Conservation (phyloP, 2,888 invertebrate genomes). For the Bugula neritina region DNA sequence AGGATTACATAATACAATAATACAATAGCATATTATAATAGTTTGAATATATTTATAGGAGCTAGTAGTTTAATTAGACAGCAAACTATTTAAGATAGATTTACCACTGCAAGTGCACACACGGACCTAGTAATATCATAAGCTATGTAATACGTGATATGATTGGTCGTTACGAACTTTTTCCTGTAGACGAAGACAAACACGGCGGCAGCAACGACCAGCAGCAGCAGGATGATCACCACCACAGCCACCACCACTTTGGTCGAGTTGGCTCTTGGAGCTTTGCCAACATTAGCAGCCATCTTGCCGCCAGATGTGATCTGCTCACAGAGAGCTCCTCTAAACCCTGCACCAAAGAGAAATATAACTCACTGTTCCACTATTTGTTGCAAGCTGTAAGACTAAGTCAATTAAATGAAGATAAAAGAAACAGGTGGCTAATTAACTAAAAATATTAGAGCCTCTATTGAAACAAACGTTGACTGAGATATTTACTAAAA, state of each 20-base stretch:
- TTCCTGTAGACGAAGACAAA: background rate
- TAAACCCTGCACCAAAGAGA: background rate
- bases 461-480: too few species aligned
- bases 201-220: background rate
- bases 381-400: too few species aligned
- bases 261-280: background rate
- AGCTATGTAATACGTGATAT: background rate
- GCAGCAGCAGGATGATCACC: background rate
- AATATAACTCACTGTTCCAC: too few species aligned
- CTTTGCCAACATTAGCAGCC: background rate
- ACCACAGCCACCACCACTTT: background rate
- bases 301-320: background rate
- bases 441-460: too few species aligned
- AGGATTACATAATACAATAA: background rate
- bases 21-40: background rate
- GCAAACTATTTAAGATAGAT: background rate
- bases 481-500: too few species aligned
- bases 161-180: background rate
- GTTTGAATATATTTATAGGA: background rate
- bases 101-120: background rate
- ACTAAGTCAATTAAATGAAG: too few species aligned
- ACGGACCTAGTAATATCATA: background rate
- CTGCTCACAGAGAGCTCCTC: background rate
- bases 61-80: background rate
- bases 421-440: too few species aligned